A percentile compares a stretch with the other conserved stretches of the same genome.
Evolutionary conservation across 2,113 vertebrate species (phyloP).

Genomic region (Odobenus rosmarus): DNA sequence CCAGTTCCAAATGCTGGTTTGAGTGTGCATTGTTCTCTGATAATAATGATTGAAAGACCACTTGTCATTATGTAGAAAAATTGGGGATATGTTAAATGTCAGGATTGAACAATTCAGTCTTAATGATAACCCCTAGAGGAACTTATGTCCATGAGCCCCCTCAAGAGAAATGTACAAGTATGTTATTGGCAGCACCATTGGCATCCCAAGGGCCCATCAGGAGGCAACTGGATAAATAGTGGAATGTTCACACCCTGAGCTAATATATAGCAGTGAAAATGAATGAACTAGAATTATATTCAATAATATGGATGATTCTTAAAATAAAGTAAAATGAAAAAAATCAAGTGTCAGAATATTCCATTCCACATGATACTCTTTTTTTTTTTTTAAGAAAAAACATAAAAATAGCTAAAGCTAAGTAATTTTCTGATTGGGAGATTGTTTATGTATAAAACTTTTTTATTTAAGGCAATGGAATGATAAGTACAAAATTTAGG

Average conservation of each 20-base stretch:
- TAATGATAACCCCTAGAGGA: neutral
- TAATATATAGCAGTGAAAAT: neutral
- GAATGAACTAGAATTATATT: neutral
- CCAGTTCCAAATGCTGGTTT: neutral
- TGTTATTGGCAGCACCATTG: neutral
- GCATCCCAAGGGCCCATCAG: neutral
- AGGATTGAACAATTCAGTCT: neutral
- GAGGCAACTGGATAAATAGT: neutral
- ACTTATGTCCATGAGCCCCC: neutral
- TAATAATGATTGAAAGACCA: neutral
- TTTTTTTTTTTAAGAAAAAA: neutral
- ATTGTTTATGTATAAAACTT: neutral
- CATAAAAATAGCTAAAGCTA: neutral
- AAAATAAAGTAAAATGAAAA: neutral
- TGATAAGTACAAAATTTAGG: neutral
- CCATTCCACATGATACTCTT: neutral
- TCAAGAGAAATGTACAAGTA: neutral
- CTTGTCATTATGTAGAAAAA: neutral
- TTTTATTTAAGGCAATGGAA: neutral
- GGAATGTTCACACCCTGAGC: neutral
- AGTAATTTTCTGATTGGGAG: neutral
- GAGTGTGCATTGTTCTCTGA: neutral
- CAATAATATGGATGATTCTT: neutral
- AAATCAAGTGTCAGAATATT: neutral
- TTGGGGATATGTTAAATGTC: neutral